phyloP scores from a whole-genome alignment of 2,113 vertebrate genomes.

The Dissostichus mawsoni region DNA sequence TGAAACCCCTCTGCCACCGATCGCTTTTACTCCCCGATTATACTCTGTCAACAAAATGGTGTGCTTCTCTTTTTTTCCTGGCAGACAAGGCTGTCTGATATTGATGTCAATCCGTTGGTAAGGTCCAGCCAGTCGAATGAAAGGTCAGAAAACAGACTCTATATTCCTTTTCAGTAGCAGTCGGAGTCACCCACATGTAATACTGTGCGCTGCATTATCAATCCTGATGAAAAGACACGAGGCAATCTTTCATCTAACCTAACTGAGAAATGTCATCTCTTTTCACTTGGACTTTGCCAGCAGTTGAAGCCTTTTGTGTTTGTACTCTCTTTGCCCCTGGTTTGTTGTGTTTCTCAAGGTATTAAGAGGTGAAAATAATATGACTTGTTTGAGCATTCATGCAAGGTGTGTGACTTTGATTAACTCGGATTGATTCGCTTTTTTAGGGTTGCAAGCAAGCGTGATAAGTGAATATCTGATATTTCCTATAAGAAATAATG shows the following conservation, averaged over 20 bases:
- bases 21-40: slow-evolving; percentile 34
- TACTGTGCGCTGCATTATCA: slow-evolving; percentile 66
- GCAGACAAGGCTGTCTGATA: slow-evolving; percentile 55
- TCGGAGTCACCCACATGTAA: slow-evolving; percentile 71
- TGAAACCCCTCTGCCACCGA: slow-evolving; percentile 30
- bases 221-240: slow-evolving; percentile 71
- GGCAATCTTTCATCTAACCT: slow-evolving; percentile 68
- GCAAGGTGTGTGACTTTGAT: slow-evolving; percentile 8
- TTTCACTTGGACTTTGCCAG: slow-evolving; percentile 39
- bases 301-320: slow-evolving; percentile 35
- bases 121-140: slow-evolving; percentile 58
- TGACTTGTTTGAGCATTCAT: slow-evolving; percentile 32
- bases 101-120: slow-evolving; percentile 61
- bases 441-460: background rate
- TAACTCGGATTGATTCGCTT: slow-evolving; percentile 27
- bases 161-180: slow-evolving; percentile 70
- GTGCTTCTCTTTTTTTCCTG: slow-evolving; percentile 28
- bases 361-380: slow-evolving; percentile 31
- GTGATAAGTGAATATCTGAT: slow-evolving; percentile 44
- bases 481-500: slow-evolving; percentile 62
- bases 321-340: slow-evolving; percentile 6
- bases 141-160: slow-evolving; percentile 77
- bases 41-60: slow-evolving; percentile 31
- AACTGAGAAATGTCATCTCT: slow-evolving; percentile 67
- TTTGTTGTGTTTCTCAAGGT: slow-evolving; percentile 12